Evolutionary conservation across 2,888 invertebrate genomes (phyloP), one percentile per base, ranked within the genome.

Genomic region (Brachylomia viminalis): DNA sequence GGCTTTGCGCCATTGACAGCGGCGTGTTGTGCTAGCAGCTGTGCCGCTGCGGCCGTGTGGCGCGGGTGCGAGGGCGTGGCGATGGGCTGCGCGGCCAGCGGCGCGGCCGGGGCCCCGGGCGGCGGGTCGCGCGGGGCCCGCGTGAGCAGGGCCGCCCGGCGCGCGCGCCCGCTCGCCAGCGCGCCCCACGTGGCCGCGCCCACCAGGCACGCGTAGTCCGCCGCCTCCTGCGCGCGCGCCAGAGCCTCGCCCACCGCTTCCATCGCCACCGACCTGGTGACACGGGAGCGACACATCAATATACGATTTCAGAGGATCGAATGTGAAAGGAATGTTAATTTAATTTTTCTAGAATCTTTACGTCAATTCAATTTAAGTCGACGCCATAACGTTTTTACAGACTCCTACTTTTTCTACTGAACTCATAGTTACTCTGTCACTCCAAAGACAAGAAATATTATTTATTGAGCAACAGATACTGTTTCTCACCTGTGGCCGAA

Each of bases 181-280:
- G 99, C 72, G 11, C 87, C 83, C 82, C 96, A 91, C 98, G 99
- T 10, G 92, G 80, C 90, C 79, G 98, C 84, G 33, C 83, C 79
- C 99, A 99, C 23, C 98, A 98, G 92, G 91, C 99, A 99, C 73
- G 98, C 97, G 89, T 98, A 98, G 93, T 99, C 99, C 79, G 98
- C 98, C 76, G 98, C 98, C 94, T 99, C 98, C 93, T 99, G 99
- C 7, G 99, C 98, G 91, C 98, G 97, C 94, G 98, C 98, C 72
- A 99, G 97, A 17, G 99, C 98, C 95, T 99, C 99, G 86, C 98
- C 97, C n/a, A 99, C 97, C 27, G 98, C 98, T 77, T 98, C 97
- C 91, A 98, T 94, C 0, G 98, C 98, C 92, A 98, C 98, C 67
- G 97, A 97, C 82, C 98, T 98, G 88, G 17, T 27, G 8, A 33